Evolutionary conservation across 2,797 vertebrate species (phyloP), one percentile per base, ranked within the genome.

Genomic region (Syngnathus rostellatus): DNA sequence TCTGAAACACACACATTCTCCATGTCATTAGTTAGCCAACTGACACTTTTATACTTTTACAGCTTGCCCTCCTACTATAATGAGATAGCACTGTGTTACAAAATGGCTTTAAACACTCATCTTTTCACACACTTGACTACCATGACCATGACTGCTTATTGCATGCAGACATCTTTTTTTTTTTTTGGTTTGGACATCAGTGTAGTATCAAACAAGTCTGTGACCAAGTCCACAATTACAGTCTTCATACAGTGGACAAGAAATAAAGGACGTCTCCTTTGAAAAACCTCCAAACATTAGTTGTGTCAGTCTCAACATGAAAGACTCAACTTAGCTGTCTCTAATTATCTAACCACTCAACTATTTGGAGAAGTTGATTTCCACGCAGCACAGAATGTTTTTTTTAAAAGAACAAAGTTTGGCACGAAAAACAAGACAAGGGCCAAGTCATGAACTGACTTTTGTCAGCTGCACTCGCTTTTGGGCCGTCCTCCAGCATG

Each of bases 11-110:
- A 72, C 2, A 72, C 66, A 74, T 69, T 74, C 55, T 54, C 62
- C 9, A 48, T 67, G 72, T 72, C 78, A 81, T 87, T 85, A 84
- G 72, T 67, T 6, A 17, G 58, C 72, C 72, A 80, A 72, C 75
- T 87, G 86, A 87, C 80, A 77, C 77, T 75, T 88, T 83, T 88
- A 87, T 68, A 76, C 74, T 73, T 88, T 87, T 82, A 88, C 82
- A 80, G 48, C 79, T 58, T 58, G 38, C 11, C 63, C 70, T 80
- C 77, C 80, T 81, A 72, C 80, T 80, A 83, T 83, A 79, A 48
- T 17, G 62, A 63, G 73, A 83, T 70, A 76, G 71, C 59, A 72
- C 64, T 54, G 64, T 48, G 75, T 72, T 68, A 65, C 73, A 43
- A 45, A 62, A 25, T 62, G 21, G 60, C 68, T 60, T 70, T 74